phyloP scores from a whole-genome alignment of 1,140 invertebrate genomes.

The Microplitis demolitor region DNA sequence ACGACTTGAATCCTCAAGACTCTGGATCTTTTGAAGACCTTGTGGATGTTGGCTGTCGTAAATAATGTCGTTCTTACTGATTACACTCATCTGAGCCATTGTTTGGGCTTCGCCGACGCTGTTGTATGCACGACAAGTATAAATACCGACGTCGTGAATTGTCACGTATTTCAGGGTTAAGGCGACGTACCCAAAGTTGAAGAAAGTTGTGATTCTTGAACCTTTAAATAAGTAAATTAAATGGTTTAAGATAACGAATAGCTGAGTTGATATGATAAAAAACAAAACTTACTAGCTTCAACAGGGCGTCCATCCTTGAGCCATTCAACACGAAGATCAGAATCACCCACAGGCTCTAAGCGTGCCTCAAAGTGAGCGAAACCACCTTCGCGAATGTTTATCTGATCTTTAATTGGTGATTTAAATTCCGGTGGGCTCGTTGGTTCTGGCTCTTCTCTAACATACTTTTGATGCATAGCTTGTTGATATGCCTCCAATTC shows the following conservation, averaged over 20 bases:
- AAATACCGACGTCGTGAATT: conserved; percentile 87
- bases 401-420: conserved; percentile 88
- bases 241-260: neutral
- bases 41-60: conserved; percentile 86
- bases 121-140: conserved; percentile 89
- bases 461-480: conserved; percentile 75
- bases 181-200: conserved; percentile 96
- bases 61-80: conserved; percentile 84
- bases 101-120: conserved; percentile 86
- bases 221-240: conserved; percentile 53
- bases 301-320: conserved; percentile 89
- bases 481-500: conserved; percentile 89
- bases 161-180: conserved; percentile 94
- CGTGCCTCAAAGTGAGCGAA: conserved; percentile 96
- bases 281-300: conserved; percentile 73
- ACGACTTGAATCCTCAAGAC: conserved; percentile 81
- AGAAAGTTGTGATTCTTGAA: conserved; percentile 92
- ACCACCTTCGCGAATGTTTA: conserved; percentile 87
- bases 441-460: conserved; percentile 78
- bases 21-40: conserved; percentile 87
- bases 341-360: conserved; percentile 90
- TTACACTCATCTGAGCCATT: conserved; percentile 84
- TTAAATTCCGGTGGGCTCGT: conserved; percentile 87
- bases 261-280: neutral
- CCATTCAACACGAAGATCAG: conserved; percentile 92